These are phyloP conservation scores for Ophioderma brevispina DNA, from an alignment of 35 echinoderm and acorn worm genomes.

Conservation along the genomic window DNA sequence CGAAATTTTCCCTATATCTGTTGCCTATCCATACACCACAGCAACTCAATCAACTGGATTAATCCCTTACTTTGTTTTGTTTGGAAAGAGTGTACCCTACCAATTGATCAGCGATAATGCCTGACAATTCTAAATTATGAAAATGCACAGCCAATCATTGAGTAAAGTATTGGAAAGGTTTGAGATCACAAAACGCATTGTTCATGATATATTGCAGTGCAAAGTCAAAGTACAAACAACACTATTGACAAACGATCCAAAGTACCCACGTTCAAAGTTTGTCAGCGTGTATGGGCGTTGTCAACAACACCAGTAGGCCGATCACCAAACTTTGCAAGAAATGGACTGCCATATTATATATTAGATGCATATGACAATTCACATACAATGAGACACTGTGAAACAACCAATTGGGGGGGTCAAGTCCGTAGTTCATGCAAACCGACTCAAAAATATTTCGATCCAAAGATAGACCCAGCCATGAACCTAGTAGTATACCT, in stretches of 20 bases:
- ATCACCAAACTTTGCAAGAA: slow-evolving; percentile 6
- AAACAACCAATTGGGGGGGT: slow-evolving; percentile 24
- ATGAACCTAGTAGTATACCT: slow-evolving; percentile 7
- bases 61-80: slow-evolving; percentile 42
- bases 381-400: slow-evolving; percentile 17
- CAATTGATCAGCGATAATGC: slow-evolving; percentile 44
- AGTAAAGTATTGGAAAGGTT: slow-evolving; percentile 24
- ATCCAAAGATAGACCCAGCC: slow-evolving; percentile 24
- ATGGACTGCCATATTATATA: slow-evolving; percentile 24
- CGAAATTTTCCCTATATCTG: slow-evolving; percentile 41
- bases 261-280: background rate
- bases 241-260: slow-evolving; percentile 14
- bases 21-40: slow-evolving; percentile 46
- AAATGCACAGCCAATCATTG: background rate
- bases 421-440: slow-evolving; percentile 54
- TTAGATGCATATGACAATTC: background rate
- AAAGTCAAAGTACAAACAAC: slow-evolving; percentile 1
- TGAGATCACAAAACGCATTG: background rate
- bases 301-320: background rate
- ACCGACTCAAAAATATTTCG: slow-evolving; percentile 54
- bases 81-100: slow-evolving; percentile 44
- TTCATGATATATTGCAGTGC: background rate
- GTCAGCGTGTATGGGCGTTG: slow-evolving; percentile 16
- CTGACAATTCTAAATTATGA: background rate
- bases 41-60: slow-evolving; percentile 63